A percentile compares a stretch with the other conserved stretches of the same genome.
Conservation (phyloP, 2,113 vertebrate species). For the Echinops telfairi region DNA sequence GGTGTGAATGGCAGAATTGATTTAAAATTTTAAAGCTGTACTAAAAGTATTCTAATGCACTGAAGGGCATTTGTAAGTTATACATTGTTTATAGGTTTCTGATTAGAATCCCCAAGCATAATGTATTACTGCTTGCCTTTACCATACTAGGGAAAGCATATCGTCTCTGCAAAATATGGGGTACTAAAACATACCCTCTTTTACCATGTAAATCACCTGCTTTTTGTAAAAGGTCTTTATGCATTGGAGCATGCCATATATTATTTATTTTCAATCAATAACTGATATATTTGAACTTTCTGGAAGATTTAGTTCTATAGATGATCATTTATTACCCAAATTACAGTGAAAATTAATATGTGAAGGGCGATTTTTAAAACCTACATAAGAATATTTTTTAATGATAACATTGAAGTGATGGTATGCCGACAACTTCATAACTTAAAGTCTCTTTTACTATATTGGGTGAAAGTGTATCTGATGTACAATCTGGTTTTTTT, state of each 20-base stretch:
- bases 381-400: slow-evolving; percentile 30
- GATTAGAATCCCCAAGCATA: slow-evolving; percentile 83
- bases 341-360: slow-evolving; percentile 49
- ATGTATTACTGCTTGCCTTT: slow-evolving; percentile 82
- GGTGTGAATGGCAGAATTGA: slow-evolving; percentile 80
- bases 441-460: not conserved
- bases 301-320: slow-evolving; percentile 54
- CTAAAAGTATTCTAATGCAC: slow-evolving; percentile 83
- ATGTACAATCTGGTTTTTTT: not conserved
- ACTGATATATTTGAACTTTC: slow-evolving; percentile 59
- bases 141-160: slow-evolving; percentile 69
- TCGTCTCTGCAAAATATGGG: slow-evolving; percentile 68
- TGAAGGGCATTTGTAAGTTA: slow-evolving; percentile 87
- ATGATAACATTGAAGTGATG: slow-evolving; percentile 26
- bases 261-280: slow-evolving; percentile 67
- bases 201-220: slow-evolving; percentile 54
- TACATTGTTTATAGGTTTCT: slow-evolving; percentile 87
- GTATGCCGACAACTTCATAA: slow-evolving; percentile 1
- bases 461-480: slow-evolving; percentile 8
- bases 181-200: slow-evolving; percentile 70
- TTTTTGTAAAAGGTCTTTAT: slow-evolving; percentile 65
- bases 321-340: slow-evolving; percentile 51
- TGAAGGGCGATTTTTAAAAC: slow-evolving; percentile 55
- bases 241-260: not conserved
- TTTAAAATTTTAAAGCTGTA: slow-evolving; percentile 86